These are phyloP conservation scores for Peromyscus maniculatus DNA, from an alignment of 2,113 vertebrate genomes.

Conservation along the genomic window DNA sequence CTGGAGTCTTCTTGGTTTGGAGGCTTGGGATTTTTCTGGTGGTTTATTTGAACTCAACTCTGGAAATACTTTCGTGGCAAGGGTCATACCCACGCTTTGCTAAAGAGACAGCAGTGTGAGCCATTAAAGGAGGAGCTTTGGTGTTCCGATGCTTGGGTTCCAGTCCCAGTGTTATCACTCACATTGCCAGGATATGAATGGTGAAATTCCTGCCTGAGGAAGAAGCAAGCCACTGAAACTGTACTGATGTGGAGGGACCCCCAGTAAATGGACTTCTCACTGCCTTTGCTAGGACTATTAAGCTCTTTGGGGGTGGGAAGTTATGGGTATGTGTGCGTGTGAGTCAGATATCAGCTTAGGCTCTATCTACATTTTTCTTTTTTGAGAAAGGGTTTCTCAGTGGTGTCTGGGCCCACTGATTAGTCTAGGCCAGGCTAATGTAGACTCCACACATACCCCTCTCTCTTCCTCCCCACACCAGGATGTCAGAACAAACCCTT, in stretches of 20 bases:
- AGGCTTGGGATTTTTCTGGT: not conserved
- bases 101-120: fast-evolving
- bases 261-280: fast-evolving
- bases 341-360: not conserved
- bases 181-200: fast-evolving
- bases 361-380: not conserved
- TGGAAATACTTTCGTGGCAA: not conserved
- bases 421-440: not conserved
- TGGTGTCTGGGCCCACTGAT: not conserved
- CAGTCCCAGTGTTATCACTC: not conserved
- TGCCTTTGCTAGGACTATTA: fast-evolving
- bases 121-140: not conserved
- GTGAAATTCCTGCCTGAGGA: fast-evolving
- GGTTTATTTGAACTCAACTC: not conserved
- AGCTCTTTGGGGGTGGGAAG: not conserved
- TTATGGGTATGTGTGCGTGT: not conserved
- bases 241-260: too few species aligned
- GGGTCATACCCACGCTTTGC: not conserved
- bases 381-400: not conserved
- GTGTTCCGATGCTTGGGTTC: fast-evolving
- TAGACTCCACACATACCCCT: too few species aligned
- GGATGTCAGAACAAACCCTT: not conserved
- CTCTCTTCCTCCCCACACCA: not conserved
- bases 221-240: fast-evolving
- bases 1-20: not conserved